phyloP scores from a whole-genome alignment of 2,113 vertebrate genomes.

The Gasterosteus aculeatus region DNA sequence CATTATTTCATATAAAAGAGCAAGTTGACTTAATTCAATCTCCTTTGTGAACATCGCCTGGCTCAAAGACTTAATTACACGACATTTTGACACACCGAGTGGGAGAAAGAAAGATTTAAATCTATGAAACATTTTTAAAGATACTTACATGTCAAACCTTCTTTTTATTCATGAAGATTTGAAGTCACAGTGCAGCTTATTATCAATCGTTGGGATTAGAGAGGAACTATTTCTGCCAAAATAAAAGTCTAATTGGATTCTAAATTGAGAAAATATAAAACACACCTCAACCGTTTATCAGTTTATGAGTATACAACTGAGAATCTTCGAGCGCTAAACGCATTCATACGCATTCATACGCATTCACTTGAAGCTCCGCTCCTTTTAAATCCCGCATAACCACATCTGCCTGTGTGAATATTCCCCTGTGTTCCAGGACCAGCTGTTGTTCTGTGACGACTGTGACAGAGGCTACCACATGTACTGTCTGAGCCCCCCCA shows the following conservation, averaged over 20 bases:
- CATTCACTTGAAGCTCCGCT: neutral
- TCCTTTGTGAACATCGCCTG: neutral
- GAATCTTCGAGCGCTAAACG: neutral
- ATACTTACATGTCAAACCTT: neutral
- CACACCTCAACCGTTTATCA: constrained; percentile 2
- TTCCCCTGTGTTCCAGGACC: constrained; percentile 83
- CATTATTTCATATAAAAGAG: neutral
- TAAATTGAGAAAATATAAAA: constrained; percentile 5
- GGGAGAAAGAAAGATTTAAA: neutral
- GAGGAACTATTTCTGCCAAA: neutral
- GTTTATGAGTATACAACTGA: neutral
- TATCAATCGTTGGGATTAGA: neutral
- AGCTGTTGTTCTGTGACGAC: constrained; percentile 93
- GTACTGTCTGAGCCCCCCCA: constrained; percentile 95
- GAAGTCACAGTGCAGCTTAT: neutral
- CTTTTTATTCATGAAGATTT: neutral
- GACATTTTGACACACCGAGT: neutral
- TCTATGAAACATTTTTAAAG: neutral
- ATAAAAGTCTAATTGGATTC: neutral
- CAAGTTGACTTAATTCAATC: neutral
- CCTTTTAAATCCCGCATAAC: neutral
- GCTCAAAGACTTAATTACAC: neutral
- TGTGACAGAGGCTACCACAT: constrained; percentile 95
- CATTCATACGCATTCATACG: constrained; percentile 4
- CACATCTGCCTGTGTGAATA: constrained; percentile 8